phyloP scores from a whole-genome alignment of 1,140 invertebrate genomes.

The Drosophila setifemur region DNA sequence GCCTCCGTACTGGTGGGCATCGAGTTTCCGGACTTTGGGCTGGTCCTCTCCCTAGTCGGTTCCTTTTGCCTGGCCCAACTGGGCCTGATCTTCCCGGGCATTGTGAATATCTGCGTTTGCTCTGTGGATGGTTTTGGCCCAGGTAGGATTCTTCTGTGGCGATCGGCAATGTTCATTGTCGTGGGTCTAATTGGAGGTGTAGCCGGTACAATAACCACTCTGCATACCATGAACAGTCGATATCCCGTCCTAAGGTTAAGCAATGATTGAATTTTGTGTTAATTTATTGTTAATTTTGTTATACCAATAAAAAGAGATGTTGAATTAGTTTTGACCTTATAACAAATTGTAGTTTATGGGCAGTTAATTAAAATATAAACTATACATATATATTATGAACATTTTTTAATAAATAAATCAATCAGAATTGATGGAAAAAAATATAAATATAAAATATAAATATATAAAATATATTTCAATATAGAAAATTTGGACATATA shows the following conservation, averaged over 20 bases:
- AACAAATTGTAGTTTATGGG: too few species aligned
- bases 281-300: background rate
- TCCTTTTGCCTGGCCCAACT: conserved; percentile 59
- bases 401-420: too few species aligned
- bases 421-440: too few species aligned
- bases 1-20: conserved; percentile 57
- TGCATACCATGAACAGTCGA: background rate
- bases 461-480: too few species aligned
- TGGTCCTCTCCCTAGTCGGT: conserved; percentile 49
- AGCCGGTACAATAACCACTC: conserved; percentile 25
- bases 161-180: conserved; percentile 33
- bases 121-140: conserved; percentile 47
- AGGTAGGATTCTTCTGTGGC: conserved; percentile 12
- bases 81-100: conserved; percentile 51
- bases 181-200: conserved; percentile 37
- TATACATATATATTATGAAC: too few species aligned
- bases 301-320: too few species aligned
- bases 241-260: background rate
- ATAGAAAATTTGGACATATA: too few species aligned
- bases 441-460: too few species aligned
- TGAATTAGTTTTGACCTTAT: too few species aligned
- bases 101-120: conserved; percentile 41
- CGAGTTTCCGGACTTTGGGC: conserved; percentile 41
- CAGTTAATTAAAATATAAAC: too few species aligned
- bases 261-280: background rate